These are phyloP conservation scores for Palythoa grandis DNA, from an alignment of 92 coral and sea anemone genomes.

Conservation along the genomic window DNA sequence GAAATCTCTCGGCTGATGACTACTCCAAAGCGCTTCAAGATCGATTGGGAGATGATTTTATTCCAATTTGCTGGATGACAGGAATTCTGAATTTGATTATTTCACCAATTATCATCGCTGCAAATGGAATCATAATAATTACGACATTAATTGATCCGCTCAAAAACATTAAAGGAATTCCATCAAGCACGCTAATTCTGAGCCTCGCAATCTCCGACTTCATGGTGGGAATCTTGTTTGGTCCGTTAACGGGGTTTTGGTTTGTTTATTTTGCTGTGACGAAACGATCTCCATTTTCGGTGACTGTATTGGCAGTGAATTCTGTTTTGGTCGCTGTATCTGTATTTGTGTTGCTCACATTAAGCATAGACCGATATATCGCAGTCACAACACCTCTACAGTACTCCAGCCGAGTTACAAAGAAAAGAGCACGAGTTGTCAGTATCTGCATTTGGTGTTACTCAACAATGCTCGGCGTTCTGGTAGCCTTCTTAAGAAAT, in stretches of 20 bases:
- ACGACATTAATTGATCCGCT: constrained; percentile 16
- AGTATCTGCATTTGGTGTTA: constrained; percentile 25
- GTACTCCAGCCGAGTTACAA: constrained; percentile 20
- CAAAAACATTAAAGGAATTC: constrained; percentile 16
- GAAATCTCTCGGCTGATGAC: constrained; percentile 39
- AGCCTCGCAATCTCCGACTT: constrained; percentile 33
- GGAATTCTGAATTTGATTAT: constrained; percentile 23
- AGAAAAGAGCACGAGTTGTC: background rate
- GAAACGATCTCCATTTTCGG: constrained; percentile 23
- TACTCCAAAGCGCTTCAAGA: constrained; percentile 26
- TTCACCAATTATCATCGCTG: constrained; percentile 14
- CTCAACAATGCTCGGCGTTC: constrained; percentile 29
- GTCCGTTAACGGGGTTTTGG: constrained; percentile 35
- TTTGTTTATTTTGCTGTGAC: constrained; percentile 26
- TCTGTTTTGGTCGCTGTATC: constrained; percentile 34
- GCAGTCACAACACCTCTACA: constrained; percentile 33
- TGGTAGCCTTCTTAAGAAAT: constrained; percentile 8
- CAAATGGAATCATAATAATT: constrained; percentile 37
- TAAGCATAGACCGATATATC: constrained; percentile 33
- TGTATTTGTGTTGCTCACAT: constrained; percentile 12
- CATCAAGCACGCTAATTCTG: constrained; percentile 27
- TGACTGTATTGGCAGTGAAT: constrained; percentile 32
- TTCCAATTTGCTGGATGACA: constrained; percentile 26
- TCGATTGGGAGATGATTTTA: constrained; percentile 22
- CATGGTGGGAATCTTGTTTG: constrained; percentile 22